Percentiles rank a stretch among this genome's conserved stretches.
These are phyloP conservation scores for Phalacrocorax brasilianus DNA, from an alignment of 2,113 vertebrate species.

Conservation along the genomic window DNA sequence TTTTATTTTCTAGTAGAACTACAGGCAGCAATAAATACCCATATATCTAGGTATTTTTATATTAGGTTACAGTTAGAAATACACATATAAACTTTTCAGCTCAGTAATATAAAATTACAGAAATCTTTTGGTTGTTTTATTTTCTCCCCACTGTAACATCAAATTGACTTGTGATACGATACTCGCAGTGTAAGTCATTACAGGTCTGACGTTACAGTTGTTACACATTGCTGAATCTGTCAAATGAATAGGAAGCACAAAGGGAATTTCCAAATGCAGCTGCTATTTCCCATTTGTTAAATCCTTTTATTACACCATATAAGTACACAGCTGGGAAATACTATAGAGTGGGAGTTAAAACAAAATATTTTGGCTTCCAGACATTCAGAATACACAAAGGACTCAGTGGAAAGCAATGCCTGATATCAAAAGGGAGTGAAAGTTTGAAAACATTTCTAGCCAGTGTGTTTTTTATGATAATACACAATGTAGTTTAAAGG, in stretches of 20 bases:
- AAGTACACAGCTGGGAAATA: conserved; percentile 81
- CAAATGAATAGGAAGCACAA: conserved; percentile 73
- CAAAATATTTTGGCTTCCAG: conserved; percentile 82
- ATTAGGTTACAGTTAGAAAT: background rate
- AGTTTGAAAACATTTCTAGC: conserved; percentile 78
- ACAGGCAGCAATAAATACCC: background rate
- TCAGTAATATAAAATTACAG: background rate
- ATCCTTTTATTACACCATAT: conserved; percentile 77
- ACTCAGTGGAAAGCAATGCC: conserved; percentile 72
- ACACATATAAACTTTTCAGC: background rate
- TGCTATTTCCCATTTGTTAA: conserved; percentile 81
- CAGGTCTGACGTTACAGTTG: conserved; percentile 75
- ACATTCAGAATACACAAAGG: conserved; percentile 76
- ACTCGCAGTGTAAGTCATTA: conserved; percentile 62
- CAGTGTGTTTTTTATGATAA: conserved; percentile 59
- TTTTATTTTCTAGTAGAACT: conserved; percentile 22
- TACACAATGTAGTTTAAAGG: conserved; percentile 49
- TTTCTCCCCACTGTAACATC: conserved; percentile 33
- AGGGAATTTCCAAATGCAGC: conserved; percentile 79
- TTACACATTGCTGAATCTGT: conserved; percentile 76
- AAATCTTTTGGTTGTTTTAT: conserved; percentile 32
- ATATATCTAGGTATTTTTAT: background rate
- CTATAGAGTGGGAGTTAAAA: conserved; percentile 78
- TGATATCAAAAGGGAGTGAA: conserved; percentile 75
- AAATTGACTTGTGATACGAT: conserved; percentile 54